Percentiles rank a stretch among this genome's conserved stretches.
Conservation (phyloP, 1,140 invertebrate species). For the Drosophila fuyamai region DNA sequence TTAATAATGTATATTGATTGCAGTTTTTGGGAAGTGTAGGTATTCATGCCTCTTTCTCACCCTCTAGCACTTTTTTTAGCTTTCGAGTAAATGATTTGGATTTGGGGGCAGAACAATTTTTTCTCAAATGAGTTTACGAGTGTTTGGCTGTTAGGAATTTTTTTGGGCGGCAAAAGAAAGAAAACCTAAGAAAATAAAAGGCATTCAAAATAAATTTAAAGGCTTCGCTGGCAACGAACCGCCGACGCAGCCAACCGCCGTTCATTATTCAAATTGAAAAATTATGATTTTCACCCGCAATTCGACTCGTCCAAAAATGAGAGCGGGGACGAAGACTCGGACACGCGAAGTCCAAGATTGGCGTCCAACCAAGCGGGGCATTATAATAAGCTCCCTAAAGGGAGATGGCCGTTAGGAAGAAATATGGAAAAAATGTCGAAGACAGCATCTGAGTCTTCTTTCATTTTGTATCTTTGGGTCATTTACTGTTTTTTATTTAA, state of each 20-base stretch:
- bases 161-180: slow-evolving; percentile 27
- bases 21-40: slow-evolving; percentile 13
- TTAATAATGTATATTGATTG: neutral
- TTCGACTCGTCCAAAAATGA: slow-evolving; percentile 36
- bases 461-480: slow-evolving; percentile 53
- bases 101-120: slow-evolving; percentile 45
- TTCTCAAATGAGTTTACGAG: slow-evolving; percentile 80
- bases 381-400: slow-evolving; percentile 79
- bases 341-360: slow-evolving; percentile 12
- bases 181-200: slow-evolving; percentile 49
- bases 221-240: slow-evolving; percentile 57
- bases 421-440: neutral
- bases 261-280: slow-evolving; percentile 83
- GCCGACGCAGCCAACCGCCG: slow-evolving; percentile 44
- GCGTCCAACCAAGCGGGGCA: slow-evolving; percentile 54
- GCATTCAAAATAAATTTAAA: slow-evolving; percentile 77
- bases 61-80: slow-evolving; percentile 32
- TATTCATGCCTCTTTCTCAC: neutral
- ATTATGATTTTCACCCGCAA: slow-evolving; percentile 76
- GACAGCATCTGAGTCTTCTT: slow-evolving; percentile 28
- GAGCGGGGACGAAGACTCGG: neutral
- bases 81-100: slow-evolving; percentile 79
- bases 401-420: slow-evolving; percentile 41
- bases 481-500: slow-evolving; percentile 61
- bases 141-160: slow-evolving; percentile 73